phyloP scores from a whole-genome alignment of 2,113 vertebrate species.

The Rhinichthys klamathensis region DNA sequence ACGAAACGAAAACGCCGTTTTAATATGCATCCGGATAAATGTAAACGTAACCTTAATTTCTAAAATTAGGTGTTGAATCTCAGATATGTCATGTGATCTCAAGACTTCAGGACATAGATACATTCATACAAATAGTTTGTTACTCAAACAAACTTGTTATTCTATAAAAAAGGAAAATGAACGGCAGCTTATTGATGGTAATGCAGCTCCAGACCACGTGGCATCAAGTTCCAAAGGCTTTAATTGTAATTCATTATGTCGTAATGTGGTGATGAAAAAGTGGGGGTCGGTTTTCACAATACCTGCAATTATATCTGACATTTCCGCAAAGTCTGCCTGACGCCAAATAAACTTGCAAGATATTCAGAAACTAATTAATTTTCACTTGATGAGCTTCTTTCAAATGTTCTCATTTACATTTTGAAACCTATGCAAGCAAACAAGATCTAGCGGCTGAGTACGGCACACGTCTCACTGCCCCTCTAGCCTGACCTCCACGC shows the following conservation, averaged over 20 bases:
- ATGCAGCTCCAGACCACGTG: neutral
- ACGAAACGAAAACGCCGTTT: too few species aligned
- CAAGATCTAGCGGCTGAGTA: slow-evolving; percentile 62
- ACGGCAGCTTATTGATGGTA: neutral
- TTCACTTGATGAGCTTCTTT: slow-evolving; percentile 72
- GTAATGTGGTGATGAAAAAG: neutral
- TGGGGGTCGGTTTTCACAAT: slow-evolving; percentile 48
- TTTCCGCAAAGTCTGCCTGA: slow-evolving; percentile 68
- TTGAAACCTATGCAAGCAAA: slow-evolving; percentile 70
- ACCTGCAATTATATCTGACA: slow-evolving; percentile 74
- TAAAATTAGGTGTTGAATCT: neutral
- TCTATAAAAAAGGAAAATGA: neutral
- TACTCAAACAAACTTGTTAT: neutral
- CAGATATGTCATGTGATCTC: neutral
- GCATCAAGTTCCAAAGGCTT: neutral
- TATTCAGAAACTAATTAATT: slow-evolving; percentile 76
- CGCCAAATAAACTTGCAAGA: slow-evolving; percentile 70
- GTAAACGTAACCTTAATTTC: neutral
- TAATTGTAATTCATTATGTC: slow-evolving; percentile 40
- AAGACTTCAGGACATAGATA: neutral
- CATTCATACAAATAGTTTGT: too few species aligned
- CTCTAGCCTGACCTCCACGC: neutral
- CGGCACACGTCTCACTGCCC: slow-evolving; percentile 58
- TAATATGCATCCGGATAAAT: too few species aligned
- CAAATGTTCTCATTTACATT: slow-evolving; percentile 76